Evolutionary conservation across 2,888 invertebrate species (phyloP).

Genomic region (Stenodema calcarata): DNA sequence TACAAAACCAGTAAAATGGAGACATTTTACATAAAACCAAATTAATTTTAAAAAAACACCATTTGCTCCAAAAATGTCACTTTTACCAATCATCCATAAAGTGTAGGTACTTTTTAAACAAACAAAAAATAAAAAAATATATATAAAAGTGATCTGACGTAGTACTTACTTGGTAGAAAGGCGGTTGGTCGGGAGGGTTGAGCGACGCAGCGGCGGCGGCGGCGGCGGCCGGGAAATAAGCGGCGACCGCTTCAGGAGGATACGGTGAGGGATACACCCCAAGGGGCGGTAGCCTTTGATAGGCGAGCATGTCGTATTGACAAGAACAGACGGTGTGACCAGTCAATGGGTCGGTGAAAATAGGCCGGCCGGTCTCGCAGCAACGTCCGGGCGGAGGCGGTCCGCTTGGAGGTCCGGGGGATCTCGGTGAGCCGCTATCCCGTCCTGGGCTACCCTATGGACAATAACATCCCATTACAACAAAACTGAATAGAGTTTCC

Average conservation of each 20-base stretch:
- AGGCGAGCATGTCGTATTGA: constrained; percentile 86
- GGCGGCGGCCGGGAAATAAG: constrained; percentile 83
- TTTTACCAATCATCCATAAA: too few species aligned
- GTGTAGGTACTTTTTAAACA: too few species aligned
- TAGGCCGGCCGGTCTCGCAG: constrained; percentile 90
- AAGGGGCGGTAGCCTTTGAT: constrained; percentile 70
- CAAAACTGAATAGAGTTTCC: constrained; percentile 2
- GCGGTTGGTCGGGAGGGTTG: constrained; percentile 82
- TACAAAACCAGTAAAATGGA: too few species aligned
- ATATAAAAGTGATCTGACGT: too few species aligned
- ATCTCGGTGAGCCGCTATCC: constrained; percentile 62
- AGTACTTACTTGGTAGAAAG: constrained; percentile 70
- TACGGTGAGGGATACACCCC: constrained; percentile 64
- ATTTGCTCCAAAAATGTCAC: too few species aligned
- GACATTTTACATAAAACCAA: too few species aligned
- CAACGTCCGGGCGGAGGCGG: constrained; percentile 65
- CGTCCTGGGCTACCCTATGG: constrained; percentile 52
- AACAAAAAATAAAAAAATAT: too few species aligned
- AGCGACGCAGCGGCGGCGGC: constrained; percentile 86
- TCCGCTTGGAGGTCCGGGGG: constrained; percentile 61
- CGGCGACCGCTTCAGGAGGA: constrained; percentile 77
- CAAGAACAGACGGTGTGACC: constrained; percentile 90
- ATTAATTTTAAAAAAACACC: too few species aligned
- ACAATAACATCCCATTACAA: constrained; percentile 13
- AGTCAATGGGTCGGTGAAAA: constrained; percentile 88